A percentile compares a stretch with the other conserved stretches of the same genome.
Evolutionary conservation across 2,888 invertebrate genomes (phyloP).

Genomic region (Steinernema carpocapsae): DNA sequence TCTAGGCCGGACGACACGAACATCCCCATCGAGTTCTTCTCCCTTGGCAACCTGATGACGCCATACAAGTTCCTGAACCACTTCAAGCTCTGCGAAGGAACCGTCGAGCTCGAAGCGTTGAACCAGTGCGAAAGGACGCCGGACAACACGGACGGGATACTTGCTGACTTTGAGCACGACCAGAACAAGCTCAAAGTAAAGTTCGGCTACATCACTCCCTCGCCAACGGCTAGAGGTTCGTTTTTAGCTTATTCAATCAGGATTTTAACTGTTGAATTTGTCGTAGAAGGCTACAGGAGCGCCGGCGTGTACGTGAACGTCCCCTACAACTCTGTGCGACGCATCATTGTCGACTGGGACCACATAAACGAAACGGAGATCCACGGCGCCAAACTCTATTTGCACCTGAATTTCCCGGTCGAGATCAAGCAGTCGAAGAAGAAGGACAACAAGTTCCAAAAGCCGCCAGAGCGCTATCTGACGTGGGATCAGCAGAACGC

Average conservation of each 20-base stretch:
- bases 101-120: neutral
- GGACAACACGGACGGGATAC: constrained; percentile 7
- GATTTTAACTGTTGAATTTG: neutral
- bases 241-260: neutral
- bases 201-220: neutral
- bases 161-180: constrained; percentile 27
- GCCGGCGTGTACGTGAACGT: neutral
- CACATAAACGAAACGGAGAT: neutral
- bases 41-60: constrained; percentile 1
- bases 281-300: neutral
- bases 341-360: constrained; percentile 28
- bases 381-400: neutral
- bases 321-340: neutral
- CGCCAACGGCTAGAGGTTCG: constrained; percentile 32
- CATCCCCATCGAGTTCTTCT: constrained; percentile 7
- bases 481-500: neutral
- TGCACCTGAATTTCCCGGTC: constrained; percentile 22
- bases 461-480: neutral
- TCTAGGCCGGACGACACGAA: constrained; percentile 1
- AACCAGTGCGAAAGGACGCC: neutral
- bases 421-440: constrained; percentile 12
- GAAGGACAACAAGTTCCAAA: neutral
- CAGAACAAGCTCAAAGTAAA: neutral
- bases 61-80: constrained; percentile 10
- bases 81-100: constrained; percentile 9